A percentile compares a stretch with the other conserved stretches of the same genome.
Conservation (phyloP, 2,888 invertebrate species). For the Drosophila infuscata region DNA sequence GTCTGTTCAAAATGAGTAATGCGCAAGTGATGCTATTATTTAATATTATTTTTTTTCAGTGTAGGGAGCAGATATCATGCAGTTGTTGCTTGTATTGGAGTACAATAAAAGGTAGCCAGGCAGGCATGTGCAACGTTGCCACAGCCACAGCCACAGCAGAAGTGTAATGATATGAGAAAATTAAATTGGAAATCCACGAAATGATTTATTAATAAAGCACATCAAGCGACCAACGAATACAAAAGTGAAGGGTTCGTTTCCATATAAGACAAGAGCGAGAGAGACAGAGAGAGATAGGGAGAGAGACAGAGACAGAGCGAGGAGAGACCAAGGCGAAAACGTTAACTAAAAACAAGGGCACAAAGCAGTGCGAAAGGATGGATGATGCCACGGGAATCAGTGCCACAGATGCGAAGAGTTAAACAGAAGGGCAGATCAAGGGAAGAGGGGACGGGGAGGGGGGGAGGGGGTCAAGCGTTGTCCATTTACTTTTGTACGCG, state of each 20-base stretch:
- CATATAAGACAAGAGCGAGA: constrained; percentile 20
- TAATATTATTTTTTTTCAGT: neutral
- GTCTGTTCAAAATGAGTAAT: too few species aligned
- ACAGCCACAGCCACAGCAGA: constrained; percentile 24
- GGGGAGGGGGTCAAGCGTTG: constrained; percentile 14
- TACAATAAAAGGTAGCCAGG: constrained; percentile 65
- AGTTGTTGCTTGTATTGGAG: neutral
- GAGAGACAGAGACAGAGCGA: neutral
- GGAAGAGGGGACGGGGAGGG: neutral
- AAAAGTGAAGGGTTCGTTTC: constrained; percentile 80
- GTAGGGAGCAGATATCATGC: neutral
- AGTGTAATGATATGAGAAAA: constrained; percentile 83
- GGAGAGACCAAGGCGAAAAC: constrained; percentile 44
- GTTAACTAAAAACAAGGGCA: constrained; percentile 52
- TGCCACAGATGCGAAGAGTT: constrained; percentile 19
- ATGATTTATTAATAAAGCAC: constrained; percentile 83
- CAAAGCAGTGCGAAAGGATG: constrained; percentile 40
- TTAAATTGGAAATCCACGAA: constrained; percentile 82
- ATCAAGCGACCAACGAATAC: constrained; percentile 59
- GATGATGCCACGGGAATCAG: constrained; percentile 39
- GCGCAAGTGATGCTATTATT: neutral
- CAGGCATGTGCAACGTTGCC: constrained; percentile 24
- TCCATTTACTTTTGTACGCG: constrained; percentile 78
- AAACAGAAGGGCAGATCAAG: neutral
- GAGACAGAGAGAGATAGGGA: neutral